phyloP scores from a whole-genome alignment of 2,797 vertebrate genomes.

The Alectoris magna region DNA sequence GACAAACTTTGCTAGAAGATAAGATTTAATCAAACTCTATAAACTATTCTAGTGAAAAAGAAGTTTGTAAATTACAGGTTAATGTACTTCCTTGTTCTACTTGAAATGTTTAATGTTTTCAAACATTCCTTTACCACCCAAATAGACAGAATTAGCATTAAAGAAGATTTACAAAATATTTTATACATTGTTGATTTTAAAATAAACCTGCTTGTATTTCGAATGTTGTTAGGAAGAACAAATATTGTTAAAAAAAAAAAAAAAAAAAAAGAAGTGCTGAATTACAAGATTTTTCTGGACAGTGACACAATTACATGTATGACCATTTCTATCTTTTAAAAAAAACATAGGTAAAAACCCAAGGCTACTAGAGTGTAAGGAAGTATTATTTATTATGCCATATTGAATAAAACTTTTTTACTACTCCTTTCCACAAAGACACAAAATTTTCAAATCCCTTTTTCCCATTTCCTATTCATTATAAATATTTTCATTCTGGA shows the following conservation, averaged over 20 bases:
- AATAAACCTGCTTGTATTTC: background rate
- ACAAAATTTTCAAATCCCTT: background rate
- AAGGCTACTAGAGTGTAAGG: background rate
- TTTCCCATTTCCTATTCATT: accelerated
- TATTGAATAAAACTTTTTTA: background rate
- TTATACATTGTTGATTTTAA: background rate
- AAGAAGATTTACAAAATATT: background rate
- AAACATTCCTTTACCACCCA: background rate
- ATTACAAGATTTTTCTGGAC: background rate
- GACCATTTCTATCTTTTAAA: background rate
- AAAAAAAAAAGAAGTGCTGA: background rate
- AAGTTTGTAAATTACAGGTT: background rate
- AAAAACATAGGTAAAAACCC: background rate
- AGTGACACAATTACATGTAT: background rate
- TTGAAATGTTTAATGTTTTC: background rate
- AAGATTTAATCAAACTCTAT: background rate
- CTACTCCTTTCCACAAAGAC: accelerated
- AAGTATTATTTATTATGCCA: background rate
- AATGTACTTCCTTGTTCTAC: background rate
- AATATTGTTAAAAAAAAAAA: background rate
- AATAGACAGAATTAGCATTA: background rate
- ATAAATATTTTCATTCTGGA: background rate
- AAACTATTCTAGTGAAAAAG: background rate
- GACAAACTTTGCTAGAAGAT: background rate
- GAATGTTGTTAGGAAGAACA: background rate